Conservation (phyloP, 2,113 vertebrate species). For the Rhinogobius similis region DNA sequence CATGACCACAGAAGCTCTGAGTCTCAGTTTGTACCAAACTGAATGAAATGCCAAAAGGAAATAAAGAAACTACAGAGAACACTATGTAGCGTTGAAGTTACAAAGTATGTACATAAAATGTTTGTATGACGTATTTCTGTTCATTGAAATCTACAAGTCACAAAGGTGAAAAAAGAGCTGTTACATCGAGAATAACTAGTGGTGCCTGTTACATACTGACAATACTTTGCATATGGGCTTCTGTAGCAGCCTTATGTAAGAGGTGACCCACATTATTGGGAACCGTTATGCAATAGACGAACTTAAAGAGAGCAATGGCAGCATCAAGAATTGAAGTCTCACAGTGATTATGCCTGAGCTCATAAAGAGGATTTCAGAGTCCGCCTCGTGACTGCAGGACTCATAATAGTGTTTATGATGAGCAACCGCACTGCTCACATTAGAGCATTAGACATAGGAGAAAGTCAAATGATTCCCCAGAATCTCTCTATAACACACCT, state of each 20-base stretch:
- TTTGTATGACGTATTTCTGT: neutral
- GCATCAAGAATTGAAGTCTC: neutral
- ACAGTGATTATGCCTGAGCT: neutral
- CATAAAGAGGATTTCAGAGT: neutral
- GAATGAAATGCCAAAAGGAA: neutral
- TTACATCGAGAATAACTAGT: neutral
- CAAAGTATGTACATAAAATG: neutral
- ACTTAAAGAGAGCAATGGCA: neutral
- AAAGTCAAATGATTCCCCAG: neutral
- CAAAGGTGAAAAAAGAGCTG: neutral
- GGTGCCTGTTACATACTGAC: neutral
- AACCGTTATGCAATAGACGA: neutral
- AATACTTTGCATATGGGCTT: neutral
- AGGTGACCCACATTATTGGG: slow-evolving; percentile 12
- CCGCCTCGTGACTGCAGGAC: neutral
- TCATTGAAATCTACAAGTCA: neutral
- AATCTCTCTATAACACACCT: neutral
- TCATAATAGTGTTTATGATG: slow-evolving; percentile 3
- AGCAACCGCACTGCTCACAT: neutral
- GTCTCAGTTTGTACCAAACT: neutral
- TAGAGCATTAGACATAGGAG: neutral
- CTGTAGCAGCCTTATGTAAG: neutral
- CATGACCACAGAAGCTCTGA: neutral
- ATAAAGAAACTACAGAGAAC: neutral
- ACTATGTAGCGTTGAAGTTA: neutral